These are phyloP conservation scores for Dicycla oo DNA, from an alignment of 2,888 invertebrate species.

Conservation along the genomic window DNA sequence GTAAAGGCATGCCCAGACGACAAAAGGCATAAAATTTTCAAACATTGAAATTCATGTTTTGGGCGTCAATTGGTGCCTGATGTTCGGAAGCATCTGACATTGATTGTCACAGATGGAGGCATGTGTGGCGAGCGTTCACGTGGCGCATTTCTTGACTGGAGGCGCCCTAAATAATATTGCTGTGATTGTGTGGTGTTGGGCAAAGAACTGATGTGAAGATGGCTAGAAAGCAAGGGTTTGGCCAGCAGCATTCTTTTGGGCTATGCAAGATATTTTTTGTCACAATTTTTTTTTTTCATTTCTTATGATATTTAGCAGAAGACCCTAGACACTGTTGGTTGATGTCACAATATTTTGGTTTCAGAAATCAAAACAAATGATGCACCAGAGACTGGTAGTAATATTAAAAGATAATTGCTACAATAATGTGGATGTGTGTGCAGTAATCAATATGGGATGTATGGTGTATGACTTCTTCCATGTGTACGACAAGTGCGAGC, in stretches of 20 bases:
- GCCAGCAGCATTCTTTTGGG: background rate
- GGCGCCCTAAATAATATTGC: background rate
- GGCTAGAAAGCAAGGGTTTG: background rate
- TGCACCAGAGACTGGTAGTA: conserved; percentile 79
- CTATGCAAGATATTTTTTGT: background rate
- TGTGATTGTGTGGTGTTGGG: background rate
- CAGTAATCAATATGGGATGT: conserved; percentile 79
- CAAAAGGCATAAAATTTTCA: background rate
- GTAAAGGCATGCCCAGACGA: background rate
- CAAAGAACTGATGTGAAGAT: background rate
- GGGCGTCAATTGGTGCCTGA: background rate
- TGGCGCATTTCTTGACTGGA: background rate
- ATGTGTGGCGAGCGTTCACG: no score
- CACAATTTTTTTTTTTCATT: background rate
- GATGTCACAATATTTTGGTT: conserved; percentile 41
- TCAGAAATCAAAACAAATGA: conserved; percentile 84
- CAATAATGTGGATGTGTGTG: conserved; percentile 72
- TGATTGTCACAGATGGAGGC: background rate
- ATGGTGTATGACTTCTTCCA: conserved; percentile 80
- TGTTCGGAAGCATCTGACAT: background rate
- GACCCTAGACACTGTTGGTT: background rate
- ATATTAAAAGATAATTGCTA: conserved; percentile 73
- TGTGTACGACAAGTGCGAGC: conserved; percentile 80
- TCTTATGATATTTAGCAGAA: background rate
- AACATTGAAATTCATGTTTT: background rate